Conservation (phyloP, 2,888 invertebrate species). For the Sarcophaga variegata region DNA sequence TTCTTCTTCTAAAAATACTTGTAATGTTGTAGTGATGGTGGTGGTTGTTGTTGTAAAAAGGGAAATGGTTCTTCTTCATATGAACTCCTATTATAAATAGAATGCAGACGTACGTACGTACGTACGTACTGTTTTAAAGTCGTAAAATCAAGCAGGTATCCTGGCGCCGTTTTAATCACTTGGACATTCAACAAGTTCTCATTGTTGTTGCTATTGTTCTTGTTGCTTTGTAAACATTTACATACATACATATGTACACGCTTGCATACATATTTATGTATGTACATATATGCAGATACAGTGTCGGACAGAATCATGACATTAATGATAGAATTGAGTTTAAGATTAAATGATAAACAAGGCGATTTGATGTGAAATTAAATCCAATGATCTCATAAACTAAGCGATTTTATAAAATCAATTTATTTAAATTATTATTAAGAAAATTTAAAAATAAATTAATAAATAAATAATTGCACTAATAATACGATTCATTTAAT, state of each 20-base stretch:
- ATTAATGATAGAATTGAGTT: background rate
- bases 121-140: slow-evolving; percentile 42
- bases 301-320: background rate
- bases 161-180: slow-evolving; percentile 69
- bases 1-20: no score
- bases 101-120: background rate
- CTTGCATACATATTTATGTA: background rate
- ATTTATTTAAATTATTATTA: no score
- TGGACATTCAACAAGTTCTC: slow-evolving; percentile 66
- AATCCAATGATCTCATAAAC: no score
- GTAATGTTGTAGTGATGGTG: no score
- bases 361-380: no score
- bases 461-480: no score
- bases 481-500: no score
- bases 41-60: no score
- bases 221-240: slow-evolving; percentile 8
- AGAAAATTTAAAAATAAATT: no score
- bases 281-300: background rate
- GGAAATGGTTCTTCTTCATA: no score
- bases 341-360: no score
- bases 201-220: background rate
- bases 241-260: slow-evolving; percentile 10
- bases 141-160: slow-evolving; percentile 64
- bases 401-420: no score
- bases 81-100: background rate